Evolutionary conservation across 2,797 vertebrate species (phyloP), one percentile per base, ranked within the genome.

Genomic region (Erethizon dorsatum): DNA sequence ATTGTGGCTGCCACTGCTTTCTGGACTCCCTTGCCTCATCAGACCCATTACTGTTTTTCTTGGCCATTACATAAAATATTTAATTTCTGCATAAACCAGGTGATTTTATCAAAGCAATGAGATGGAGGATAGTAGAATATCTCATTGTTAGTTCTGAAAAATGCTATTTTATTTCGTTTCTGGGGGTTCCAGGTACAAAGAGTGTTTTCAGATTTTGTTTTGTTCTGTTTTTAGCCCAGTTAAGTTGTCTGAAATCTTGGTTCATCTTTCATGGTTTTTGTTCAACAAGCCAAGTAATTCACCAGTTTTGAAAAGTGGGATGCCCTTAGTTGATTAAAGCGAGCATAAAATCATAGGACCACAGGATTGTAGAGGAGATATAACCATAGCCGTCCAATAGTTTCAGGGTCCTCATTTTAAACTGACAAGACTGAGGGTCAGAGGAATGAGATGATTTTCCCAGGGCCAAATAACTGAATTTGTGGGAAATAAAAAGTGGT

Each of bases 91-190:
- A 9, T 57, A 52, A 47, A 73, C 22, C 33, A 56, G 52, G 83
- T 71, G 86, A 61, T 8, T 45, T n/a, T 73, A 65, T 52, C 45
- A 65, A 47, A 78, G 15, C 37, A 56, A n/a, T 50, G 79, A 86
- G 69, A 79, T 59, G 33, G 63, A 88, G 65, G 67, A 50, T 5
- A 4, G 28, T n/a, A 28, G 47, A 90, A 83, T 52, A 57, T 83
- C 6, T 63, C 45, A 75, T 41, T 63, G 28, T 57, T 79, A 31
- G 20, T 7, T 84, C 56, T 67, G 67, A 88, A 87, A 95, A 91
- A 45, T 78, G 17, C 33, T 17, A 57, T 75, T 92, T 79, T 50
- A 3, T 84, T 86, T 83, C 15, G 59, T 92, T 92, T 96, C 31
- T 95, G n/a, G 17, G 56, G 33, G 5, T 89, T 89, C 41, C 17